Evolutionary conservation across 2,113 vertebrate genomes (phyloP).

Genomic region (Chinchilla lanigera): DNA sequence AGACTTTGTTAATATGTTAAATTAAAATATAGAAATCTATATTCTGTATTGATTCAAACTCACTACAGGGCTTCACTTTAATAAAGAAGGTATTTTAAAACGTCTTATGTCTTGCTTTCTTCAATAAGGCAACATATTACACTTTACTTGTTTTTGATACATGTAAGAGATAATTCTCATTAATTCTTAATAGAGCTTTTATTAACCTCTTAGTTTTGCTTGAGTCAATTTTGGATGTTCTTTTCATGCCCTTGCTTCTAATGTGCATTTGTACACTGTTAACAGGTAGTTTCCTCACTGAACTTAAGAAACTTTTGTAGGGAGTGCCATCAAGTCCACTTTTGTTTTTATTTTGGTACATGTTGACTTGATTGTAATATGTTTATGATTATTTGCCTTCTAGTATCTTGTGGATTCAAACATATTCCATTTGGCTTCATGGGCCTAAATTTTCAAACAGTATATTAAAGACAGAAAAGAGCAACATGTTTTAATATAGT

Average conservation of each 20-base stretch:
- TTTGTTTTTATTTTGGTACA: neutral
- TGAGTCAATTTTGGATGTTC: neutral
- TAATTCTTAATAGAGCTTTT: neutral
- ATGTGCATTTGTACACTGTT: neutral
- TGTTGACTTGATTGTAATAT: neutral
- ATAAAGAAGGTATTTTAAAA: neutral
- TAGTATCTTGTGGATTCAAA: neutral
- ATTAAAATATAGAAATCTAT: neutral
- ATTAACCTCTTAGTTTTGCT: neutral
- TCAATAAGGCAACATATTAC: neutral
- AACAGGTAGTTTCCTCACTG: neutral
- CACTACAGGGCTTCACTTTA: neutral
- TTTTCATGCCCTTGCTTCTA: neutral
- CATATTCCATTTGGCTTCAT: neutral
- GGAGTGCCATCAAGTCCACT: neutral
- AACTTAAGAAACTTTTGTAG: neutral
- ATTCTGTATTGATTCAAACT: neutral
- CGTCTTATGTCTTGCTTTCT: neutral
- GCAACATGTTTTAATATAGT: neutral
- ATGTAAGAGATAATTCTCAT: neutral
- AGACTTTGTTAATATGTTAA: neutral
- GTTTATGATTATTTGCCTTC: neutral
- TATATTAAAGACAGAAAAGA: slow-evolving; percentile 2
- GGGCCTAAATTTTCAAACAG: neutral
- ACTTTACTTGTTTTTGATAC: neutral